Base-by-base conservation (phyloP, 2,888 invertebrate species). In the Caenorhabditis afra region DNA sequence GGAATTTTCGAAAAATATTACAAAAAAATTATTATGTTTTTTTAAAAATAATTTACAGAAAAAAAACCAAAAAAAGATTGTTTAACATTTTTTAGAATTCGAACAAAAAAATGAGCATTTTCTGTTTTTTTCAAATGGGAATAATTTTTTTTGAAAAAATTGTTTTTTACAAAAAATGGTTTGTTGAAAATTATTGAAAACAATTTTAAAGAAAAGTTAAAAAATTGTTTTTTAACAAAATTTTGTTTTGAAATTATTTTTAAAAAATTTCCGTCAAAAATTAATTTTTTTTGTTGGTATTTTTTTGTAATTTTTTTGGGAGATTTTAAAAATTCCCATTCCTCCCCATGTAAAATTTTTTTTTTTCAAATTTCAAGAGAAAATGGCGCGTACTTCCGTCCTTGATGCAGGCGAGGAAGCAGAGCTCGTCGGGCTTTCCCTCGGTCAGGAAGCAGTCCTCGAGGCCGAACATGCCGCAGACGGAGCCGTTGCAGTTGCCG, bases 391-490 rank as follows among this genome's bases (percentile, higher is more conserved):
- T n/a, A 89, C 88, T 87, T 82, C 89, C 89, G 73, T 87, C 81
- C 67, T 89, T 90, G 57, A 88, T 76, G 91, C 99, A 99, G n/a
- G 98, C 97, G 82, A 99, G 93, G 91, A 97, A 97, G 92, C 99
- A 99, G 70, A 98, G 92, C 90, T 94, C 94, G 49, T 90, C 91
- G 0, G 91, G 90, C 74, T 90, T 90, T 22, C 91, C 91, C 93
- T 71, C 93, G 93, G 96, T 95, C 62, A 96, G 93, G 92, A 97
- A 98, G 91, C 98, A 99, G 91, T 97, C 97, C 64, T 94, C 94
- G 92, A 98, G 94, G 91, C 95, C 95, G 94, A 97, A 96, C 89
- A 95, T 94, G 78, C 96, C 93, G 91, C 99, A 99, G 88, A 98
- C 96, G 0, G 97, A 97, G 53, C 96, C 97, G 53, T 94, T 93